Evolutionary conservation across 2,888 invertebrate species (phyloP), one percentile per base, ranked within the genome.

Genomic region (Phyllotreta striolata): DNA sequence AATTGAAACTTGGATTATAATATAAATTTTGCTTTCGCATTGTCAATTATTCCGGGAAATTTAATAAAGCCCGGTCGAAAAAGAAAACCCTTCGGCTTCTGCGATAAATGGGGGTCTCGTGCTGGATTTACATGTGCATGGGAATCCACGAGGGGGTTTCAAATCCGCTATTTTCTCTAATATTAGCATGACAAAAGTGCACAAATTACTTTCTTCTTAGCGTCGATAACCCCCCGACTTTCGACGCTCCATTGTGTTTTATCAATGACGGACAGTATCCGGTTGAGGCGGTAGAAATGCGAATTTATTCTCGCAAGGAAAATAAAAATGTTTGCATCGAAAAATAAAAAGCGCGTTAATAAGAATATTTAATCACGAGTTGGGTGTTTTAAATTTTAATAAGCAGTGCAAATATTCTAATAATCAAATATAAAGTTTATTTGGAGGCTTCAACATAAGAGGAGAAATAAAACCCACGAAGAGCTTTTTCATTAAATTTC

Each of bases 111-210:
- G 57, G 63, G 63, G 57, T 57, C 57, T 62, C 46, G 8, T 49
- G 24, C 13, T 24, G 55, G 57, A 63, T 63, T 63, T 63, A 52
- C 63, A 63, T 63, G 57, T 63, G 52, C 57, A 63, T 40, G 52
- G 57, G 52, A 57, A 57, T 52, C 43, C 49, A 41, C 49, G 12
- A 39, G 40, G 58, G 40, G 39, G 49, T 47, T 39, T 14, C 13
- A 49, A 40, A 44, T 13, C 24, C 41, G 51, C 49, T 58, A 58
- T 49, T 63, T 51, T 63, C 63, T 39, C 46, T 41, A 10, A 52
- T 10, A 63, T 63, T 63, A 52, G 38, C 63, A 63, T 63, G 54
- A 63, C 52, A 63, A 63, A 63, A 63, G 63, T 57, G 56, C 46
- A 52, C 57, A 63, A 63, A 63, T 63, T 57, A 57, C 63, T 57